These are phyloP conservation scores for Caerostris extrusa DNA, from an alignment of 1,140 invertebrate species.

Conservation along the genomic window DNA sequence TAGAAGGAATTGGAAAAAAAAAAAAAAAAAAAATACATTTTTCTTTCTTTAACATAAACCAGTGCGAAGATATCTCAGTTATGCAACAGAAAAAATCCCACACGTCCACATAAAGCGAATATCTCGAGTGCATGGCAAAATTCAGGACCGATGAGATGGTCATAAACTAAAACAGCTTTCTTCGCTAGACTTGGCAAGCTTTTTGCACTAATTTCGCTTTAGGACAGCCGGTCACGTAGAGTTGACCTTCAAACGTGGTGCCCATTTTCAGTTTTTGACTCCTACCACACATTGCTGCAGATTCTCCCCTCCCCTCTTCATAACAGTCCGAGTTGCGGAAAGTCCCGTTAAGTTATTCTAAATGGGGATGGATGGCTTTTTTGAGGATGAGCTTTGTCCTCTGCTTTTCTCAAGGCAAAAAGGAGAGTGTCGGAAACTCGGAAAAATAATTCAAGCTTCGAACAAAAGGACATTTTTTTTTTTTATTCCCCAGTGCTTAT, in stretches of 20 bases:
- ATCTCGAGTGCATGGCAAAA: neutral
- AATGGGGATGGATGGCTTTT: neutral
- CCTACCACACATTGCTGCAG: neutral
- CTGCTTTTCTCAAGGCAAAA: neutral
- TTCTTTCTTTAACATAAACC: neutral
- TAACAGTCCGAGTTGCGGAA: neutral
- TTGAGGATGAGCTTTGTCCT: neutral
- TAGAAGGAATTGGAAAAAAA: too few species aligned
- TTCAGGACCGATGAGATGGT: neutral
- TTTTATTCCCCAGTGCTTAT: too few species aligned
- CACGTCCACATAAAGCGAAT: neutral
- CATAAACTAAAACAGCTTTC: neutral
- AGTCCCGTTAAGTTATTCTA: conserved; percentile 22
- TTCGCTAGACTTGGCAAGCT: neutral
- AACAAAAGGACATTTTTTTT: neutral
- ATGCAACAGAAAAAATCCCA: neutral
- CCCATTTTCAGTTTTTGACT: neutral
- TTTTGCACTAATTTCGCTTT: neutral
- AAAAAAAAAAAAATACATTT: too few species aligned
- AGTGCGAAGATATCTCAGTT: neutral
- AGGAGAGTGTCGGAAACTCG: neutral
- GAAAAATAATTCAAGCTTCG: neutral
- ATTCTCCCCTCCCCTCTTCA: neutral
- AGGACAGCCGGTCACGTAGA: neutral
- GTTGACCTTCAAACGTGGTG: neutral